These are phyloP conservation scores for Campaea margaritaria DNA, from an alignment of 2,888 invertebrate species.

Conservation along the genomic window DNA sequence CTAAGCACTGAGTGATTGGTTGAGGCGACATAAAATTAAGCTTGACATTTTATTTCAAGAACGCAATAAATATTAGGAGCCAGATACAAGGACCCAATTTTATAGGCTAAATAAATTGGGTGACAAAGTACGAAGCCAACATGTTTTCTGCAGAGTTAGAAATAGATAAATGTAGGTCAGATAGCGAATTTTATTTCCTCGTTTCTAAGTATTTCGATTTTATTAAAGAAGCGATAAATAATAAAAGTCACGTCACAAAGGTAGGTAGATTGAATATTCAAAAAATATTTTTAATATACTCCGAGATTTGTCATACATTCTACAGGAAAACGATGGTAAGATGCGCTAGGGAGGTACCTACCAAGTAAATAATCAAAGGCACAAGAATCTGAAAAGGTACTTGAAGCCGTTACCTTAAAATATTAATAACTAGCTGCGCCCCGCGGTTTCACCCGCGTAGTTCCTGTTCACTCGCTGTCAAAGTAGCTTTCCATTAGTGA, in stretches of 20 bases:
- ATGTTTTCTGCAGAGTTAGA: conserved; percentile 22
- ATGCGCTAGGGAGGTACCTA: too few relatives aligned
- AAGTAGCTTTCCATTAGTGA: too few relatives aligned
- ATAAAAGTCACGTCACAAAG: not conserved
- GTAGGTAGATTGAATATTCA: not conserved
- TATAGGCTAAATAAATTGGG: conserved; percentile 37
- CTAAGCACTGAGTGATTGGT: conserved; percentile 16
- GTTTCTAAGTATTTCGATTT: conserved; percentile 14
- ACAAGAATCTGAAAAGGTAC: too few relatives aligned
- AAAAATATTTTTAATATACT: too few relatives aligned
- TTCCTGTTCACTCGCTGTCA: too few relatives aligned
- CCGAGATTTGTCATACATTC: too few relatives aligned
- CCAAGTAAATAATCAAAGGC: too few relatives aligned
- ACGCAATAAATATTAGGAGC: conserved; percentile 35
- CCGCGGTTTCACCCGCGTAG: too few relatives aligned
- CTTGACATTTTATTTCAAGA: conserved; percentile 29
- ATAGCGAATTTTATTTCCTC: conserved; percentile 23
- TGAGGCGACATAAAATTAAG: conserved; percentile 16
- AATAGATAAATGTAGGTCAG: conserved; percentile 35
- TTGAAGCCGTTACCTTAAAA: too few relatives aligned
- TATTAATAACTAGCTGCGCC: too few relatives aligned
- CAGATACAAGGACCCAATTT: conserved; percentile 36
- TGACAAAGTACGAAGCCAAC: conserved; percentile 31
- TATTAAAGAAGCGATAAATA: not conserved
- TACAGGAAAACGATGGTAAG: too few relatives aligned